Conservation (phyloP, 23 tunicate genomes). For the Diplosoma virens region DNA sequence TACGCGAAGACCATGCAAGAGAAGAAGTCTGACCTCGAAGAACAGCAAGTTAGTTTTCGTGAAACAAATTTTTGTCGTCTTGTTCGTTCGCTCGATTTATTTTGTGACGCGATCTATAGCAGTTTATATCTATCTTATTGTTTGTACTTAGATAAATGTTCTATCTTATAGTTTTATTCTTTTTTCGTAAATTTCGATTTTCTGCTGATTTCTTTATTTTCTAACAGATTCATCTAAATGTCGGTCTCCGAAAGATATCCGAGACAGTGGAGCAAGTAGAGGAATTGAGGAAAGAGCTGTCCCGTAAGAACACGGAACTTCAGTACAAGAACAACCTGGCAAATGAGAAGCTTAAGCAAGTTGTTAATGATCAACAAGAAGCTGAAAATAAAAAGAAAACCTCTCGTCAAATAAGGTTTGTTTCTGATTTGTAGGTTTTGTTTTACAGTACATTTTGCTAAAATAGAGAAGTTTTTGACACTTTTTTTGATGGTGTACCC, state of each 20-base stretch:
- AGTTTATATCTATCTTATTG: too few relatives aligned
- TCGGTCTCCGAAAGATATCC: slow-evolving; percentile 89
- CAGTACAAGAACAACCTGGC: slow-evolving; percentile 90
- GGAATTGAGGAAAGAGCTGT: slow-evolving; percentile 75
- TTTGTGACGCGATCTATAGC: too few relatives aligned
- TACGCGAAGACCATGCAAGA: slow-evolving; percentile 94
- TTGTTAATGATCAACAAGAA: slow-evolving; percentile 97
- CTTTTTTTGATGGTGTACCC: too few relatives aligned
- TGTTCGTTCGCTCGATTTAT: too few relatives aligned
- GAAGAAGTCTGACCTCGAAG: slow-evolving; percentile 92
- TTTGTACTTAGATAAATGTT: too few relatives aligned
- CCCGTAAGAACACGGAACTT: slow-evolving; percentile 76
- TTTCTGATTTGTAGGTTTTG: too few relatives aligned
- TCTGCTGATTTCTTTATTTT: not conserved
- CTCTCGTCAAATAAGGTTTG: slow-evolving; percentile 86
- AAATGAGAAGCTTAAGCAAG: slow-evolving; percentile 82
- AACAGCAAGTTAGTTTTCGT: slow-evolving; percentile 99
- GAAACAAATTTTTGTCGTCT: too few relatives aligned
- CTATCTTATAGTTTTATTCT: too few relatives aligned
- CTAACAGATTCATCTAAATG: slow-evolving; percentile 83
- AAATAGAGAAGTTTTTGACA: too few relatives aligned
- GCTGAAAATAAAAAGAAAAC: slow-evolving; percentile 97
- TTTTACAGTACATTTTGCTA: too few relatives aligned
- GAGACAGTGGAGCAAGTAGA: slow-evolving; percentile 99
- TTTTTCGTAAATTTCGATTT: too few relatives aligned